These are phyloP conservation scores for Drosophila bifasciata DNA, from an alignment of 1,140 invertebrate genomes.

Conservation along the genomic window DNA sequence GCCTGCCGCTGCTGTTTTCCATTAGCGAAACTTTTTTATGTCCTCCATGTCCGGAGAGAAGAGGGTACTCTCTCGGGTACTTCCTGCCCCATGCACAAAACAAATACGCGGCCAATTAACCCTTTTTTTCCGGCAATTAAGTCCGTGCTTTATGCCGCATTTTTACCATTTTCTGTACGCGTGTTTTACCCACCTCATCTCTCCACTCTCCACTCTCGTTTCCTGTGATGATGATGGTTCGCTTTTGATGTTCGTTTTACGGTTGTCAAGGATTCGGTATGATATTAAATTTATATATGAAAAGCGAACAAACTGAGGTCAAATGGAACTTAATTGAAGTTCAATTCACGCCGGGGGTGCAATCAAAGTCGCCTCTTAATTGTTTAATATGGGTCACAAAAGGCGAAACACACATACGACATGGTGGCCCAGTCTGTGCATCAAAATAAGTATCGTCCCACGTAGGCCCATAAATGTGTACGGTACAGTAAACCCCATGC, in stretches of 20 bases:
- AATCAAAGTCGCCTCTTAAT: constrained; percentile 53
- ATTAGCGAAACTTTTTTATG: constrained; percentile 48
- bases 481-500: constrained; percentile 36
- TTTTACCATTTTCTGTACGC: constrained; percentile 25
- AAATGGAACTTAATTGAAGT: constrained; percentile 40
- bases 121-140: constrained; percentile 53
- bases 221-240: not conserved
- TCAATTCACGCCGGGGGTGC: constrained; percentile 41
- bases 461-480: constrained; percentile 42
- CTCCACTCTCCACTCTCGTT: no score
- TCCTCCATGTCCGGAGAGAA: constrained; percentile 12
- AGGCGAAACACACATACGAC: constrained; percentile 51
- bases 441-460: constrained; percentile 21
- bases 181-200: no score
- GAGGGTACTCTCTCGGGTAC: constrained; percentile 34
- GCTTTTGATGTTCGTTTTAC: constrained; percentile 39
- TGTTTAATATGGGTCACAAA: constrained; percentile 30
- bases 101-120: constrained; percentile 52
- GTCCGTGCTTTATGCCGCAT: constrained; percentile 37
- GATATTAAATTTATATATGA: no score
- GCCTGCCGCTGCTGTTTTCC: constrained; percentile 24
- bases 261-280: not conserved
- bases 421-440: constrained; percentile 28
- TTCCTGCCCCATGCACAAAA: constrained; percentile 38
- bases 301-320: constrained; percentile 11